Evolutionary conservation across 1,140 invertebrate genomes (phyloP).

Genomic region (Delia radicum): DNA sequence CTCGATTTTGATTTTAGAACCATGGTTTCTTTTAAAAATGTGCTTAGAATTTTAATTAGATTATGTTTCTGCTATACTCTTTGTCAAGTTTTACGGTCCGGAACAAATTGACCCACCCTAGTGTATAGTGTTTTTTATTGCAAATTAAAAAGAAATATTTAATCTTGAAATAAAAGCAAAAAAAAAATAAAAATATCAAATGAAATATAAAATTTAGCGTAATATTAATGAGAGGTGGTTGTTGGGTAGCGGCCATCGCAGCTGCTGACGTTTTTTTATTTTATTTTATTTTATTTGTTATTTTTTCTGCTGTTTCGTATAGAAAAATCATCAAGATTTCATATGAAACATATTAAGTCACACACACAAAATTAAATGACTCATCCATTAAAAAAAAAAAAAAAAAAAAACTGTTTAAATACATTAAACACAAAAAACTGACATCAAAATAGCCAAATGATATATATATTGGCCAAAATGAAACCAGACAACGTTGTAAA

Average conservation of each 20-base stretch:
- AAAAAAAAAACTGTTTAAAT: background rate
- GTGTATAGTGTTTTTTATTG: no score
- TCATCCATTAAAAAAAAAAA: background rate
- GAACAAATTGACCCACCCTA: no score
- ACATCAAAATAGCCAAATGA: background rate
- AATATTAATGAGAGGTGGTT: no score
- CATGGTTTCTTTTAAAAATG: no score
- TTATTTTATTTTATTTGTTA: background rate
- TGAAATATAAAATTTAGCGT: no score
- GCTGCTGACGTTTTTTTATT: background rate
- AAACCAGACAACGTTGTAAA: background rate
- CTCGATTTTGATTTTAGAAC: no score
- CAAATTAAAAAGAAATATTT: no score
- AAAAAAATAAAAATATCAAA: no score
- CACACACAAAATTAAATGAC: background rate
- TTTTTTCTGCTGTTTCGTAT: conserved; percentile 10
- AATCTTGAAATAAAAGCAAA: no score
- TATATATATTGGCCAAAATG: background rate
- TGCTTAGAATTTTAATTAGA: no score
- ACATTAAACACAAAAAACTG: background rate
- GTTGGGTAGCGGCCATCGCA: background rate
- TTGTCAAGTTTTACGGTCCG: no score
- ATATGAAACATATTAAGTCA: conserved; percentile 32
- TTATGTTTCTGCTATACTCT: no score
- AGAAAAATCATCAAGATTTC: conserved; percentile 38